phyloP scores from a whole-genome alignment of 2,113 vertebrate genomes.

The Uropsilus gracilis region DNA sequence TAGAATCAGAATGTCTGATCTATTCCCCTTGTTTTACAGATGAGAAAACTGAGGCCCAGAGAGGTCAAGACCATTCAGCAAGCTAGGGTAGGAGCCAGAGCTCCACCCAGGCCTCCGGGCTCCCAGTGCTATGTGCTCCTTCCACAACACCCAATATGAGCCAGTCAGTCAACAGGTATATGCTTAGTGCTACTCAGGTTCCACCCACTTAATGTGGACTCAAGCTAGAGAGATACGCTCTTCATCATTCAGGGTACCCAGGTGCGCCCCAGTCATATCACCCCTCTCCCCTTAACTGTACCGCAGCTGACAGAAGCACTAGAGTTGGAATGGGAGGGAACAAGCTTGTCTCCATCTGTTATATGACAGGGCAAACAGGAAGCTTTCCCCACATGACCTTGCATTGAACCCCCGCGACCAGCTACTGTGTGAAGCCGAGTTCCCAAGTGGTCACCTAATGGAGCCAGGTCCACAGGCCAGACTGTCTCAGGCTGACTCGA shows the following conservation, averaged over 20 bases:
- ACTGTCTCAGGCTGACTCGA: background rate
- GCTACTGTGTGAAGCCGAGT: background rate
- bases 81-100: constrained; percentile 73
- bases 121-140: constrained; percentile 68
- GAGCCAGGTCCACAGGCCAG: background rate
- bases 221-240: constrained; percentile 15
- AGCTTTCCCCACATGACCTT: background rate
- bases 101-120: constrained; percentile 67
- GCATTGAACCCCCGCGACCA: background rate
- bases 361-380: background rate
- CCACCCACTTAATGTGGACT: constrained; percentile 51
- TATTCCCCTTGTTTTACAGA: constrained; percentile 76
- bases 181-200: constrained; percentile 67
- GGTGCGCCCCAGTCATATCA: background rate
- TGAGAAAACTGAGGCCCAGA: constrained; percentile 76
- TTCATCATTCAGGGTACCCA: constrained; percentile 30
- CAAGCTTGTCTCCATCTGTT: background rate
- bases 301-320: background rate
- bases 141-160: constrained; percentile 69
- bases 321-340: constrained; percentile 30
- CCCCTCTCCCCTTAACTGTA: background rate
- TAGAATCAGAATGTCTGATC: constrained; percentile 68
- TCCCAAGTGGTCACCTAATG: background rate
- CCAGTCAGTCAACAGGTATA: constrained; percentile 71
- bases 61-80: constrained; percentile 77